These are phyloP conservation scores for Drosophila kanekoi DNA, from an alignment of 2,888 invertebrate genomes.

Conservation along the genomic window DNA sequence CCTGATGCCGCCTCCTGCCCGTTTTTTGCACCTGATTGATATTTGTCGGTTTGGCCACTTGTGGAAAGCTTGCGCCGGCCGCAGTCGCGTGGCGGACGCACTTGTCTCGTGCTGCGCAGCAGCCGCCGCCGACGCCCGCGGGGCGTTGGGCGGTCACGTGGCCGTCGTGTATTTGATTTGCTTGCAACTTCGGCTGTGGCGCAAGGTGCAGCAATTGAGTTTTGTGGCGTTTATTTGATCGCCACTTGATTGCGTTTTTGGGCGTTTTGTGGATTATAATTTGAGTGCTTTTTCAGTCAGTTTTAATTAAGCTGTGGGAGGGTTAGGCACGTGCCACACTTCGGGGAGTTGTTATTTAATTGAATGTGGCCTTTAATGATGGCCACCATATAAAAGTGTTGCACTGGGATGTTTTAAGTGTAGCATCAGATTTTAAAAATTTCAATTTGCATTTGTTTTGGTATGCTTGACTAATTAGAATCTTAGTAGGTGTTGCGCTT, in stretches of 20 bases:
- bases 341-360: slow-evolving; percentile 33
- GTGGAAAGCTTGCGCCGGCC: slow-evolving; percentile 38
- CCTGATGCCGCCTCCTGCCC: slow-evolving; percentile 17
- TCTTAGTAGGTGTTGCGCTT: slow-evolving; percentile 9
- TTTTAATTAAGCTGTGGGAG: slow-evolving; percentile 16
- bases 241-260: slow-evolving; percentile 57
- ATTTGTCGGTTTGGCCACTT: slow-evolving; percentile 32
- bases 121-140: slow-evolving; percentile 19
- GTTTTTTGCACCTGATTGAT: slow-evolving; percentile 53
- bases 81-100: slow-evolving; percentile 46
- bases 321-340: slow-evolving; percentile 37
- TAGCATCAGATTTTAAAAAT: not conserved
- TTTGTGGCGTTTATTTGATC: slow-evolving; percentile 25
- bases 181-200: slow-evolving; percentile 8
- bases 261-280: slow-evolving; percentile 51
- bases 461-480: slow-evolving; percentile 28
- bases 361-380: slow-evolving; percentile 6
- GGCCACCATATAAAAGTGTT: not conserved
- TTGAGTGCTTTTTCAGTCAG: slow-evolving; percentile 43
- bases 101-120: slow-evolving; percentile 41
- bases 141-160: slow-evolving; percentile 69
- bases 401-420: not conserved
- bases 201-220: slow-evolving; percentile 30
- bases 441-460: not conserved
- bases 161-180: slow-evolving; percentile 39